Conservation (phyloP, 2,797 vertebrate genomes). For the Coregonus ussuriensis region DNA sequence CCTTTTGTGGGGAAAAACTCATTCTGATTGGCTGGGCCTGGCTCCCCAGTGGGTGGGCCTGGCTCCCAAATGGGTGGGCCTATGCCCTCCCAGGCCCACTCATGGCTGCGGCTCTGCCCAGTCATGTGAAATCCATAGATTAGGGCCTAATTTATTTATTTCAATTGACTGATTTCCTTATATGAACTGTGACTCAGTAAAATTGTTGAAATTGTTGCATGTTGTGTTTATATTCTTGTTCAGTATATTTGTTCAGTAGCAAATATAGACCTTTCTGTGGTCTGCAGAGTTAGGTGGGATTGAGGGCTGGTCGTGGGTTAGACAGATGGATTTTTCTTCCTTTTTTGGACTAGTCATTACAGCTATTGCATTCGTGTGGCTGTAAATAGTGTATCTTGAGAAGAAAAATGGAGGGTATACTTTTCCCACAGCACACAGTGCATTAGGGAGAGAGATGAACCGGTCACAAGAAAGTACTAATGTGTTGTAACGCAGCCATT, state of each 20-base stretch:
- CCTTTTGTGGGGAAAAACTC: too few species aligned
- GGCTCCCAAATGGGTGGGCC: too few species aligned
- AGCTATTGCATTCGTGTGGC: not conserved
- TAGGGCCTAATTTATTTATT: too few species aligned
- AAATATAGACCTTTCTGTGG: not conserved
- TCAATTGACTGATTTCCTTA: too few species aligned
- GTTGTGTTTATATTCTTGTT: too few species aligned
- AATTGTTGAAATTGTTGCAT: too few species aligned
- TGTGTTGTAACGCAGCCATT: constrained; percentile 4
- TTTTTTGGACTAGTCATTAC: not conserved
- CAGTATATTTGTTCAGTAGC: not conserved
- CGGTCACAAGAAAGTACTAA: constrained; percentile 21
- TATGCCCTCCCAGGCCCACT: too few species aligned
- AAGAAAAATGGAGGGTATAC: not conserved
- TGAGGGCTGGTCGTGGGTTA: not conserved
- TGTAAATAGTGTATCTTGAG: not conserved
- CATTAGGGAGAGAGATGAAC: constrained; percentile 34
- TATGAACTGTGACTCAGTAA: too few species aligned
- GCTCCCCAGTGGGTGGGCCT: too few species aligned
- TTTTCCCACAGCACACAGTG: not conserved
- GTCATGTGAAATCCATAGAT: too few species aligned
- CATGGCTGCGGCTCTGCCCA: too few species aligned
- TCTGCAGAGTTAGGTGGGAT: not conserved
- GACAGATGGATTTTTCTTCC: not conserved
- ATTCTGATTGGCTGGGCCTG: too few species aligned